phyloP scores from a whole-genome alignment of 2,113 vertebrate genomes.

The Callaeas wilsoni region DNA sequence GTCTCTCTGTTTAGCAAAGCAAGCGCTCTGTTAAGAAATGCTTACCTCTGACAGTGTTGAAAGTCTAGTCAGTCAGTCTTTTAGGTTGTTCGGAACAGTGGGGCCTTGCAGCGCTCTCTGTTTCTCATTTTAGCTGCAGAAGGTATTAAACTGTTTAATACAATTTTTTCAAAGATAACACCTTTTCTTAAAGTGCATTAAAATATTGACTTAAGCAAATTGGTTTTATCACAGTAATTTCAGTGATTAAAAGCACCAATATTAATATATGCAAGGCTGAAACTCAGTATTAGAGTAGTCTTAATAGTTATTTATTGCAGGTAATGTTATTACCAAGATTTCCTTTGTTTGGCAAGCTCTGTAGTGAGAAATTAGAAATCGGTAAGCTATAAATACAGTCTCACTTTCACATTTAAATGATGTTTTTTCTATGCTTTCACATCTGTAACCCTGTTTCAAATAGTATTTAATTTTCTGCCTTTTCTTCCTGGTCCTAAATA shows the following conservation, averaged over 20 bases:
- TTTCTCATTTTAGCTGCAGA: not conserved
- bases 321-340: not conserved
- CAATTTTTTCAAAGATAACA: not conserved
- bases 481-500: not conserved
- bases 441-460: not conserved
- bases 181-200: not conserved
- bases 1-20: not conserved
- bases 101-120: not conserved
- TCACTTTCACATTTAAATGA: not conserved
- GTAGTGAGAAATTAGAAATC: not conserved
- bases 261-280: not conserved
- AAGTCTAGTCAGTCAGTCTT: not conserved
- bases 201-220: not conserved
- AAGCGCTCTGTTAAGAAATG: not conserved
- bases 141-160: not conserved
- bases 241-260: not conserved
- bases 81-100: not conserved
- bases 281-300: not conserved
- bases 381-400: not conserved
- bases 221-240: not conserved
- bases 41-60: not conserved
- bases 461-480: not conserved
- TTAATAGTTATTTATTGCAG: not conserved
- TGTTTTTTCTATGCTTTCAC: not conserved
- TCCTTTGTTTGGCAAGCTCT: not conserved